These are phyloP conservation scores for Myocastor coypus DNA, from an alignment of 2,113 vertebrate species.

Conservation along the genomic window DNA sequence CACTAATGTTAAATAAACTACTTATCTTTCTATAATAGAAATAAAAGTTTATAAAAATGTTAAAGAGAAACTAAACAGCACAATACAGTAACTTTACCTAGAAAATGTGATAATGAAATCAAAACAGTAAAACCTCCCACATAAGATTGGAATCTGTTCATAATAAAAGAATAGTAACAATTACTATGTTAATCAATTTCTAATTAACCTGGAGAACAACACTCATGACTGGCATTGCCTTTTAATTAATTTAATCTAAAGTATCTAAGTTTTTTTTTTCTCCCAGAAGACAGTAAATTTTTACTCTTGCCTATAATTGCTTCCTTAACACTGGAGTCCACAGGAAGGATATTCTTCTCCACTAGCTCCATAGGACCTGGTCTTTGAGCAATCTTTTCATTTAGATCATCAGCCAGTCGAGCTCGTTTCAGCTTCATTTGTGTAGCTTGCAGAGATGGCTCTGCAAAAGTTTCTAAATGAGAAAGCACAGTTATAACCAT, in stretches of 20 bases:
- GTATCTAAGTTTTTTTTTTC: conserved; percentile 3
- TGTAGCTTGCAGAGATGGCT: conserved; percentile 97
- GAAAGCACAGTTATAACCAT: conserved; percentile 47
- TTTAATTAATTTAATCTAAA: conserved; percentile 48
- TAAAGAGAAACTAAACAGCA: not conserved
- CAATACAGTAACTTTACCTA: not conserved
- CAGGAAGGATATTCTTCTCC: conserved; percentile 98
- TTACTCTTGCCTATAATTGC: conserved; percentile 94
- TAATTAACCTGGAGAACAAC: conserved; percentile 33
- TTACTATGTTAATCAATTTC: not conserved
- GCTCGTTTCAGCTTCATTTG: conserved; percentile 98
- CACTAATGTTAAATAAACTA: not conserved
- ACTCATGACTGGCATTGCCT: not conserved
- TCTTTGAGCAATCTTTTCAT: conserved; percentile 98
- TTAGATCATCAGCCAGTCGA: conserved; percentile 96
- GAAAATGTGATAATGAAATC: not conserved
- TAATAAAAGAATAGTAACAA: not conserved
- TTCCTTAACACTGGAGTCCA: conserved; percentile 96
- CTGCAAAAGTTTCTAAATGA: conserved; percentile 94
- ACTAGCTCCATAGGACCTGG: conserved; percentile 98
- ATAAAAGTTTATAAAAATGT: not conserved
- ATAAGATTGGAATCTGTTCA: not conserved
- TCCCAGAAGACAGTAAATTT: not conserved
- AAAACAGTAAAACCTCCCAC: not conserved
- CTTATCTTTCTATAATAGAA: conserved; percentile 30